These are phyloP conservation scores for Coreoperca whiteheadi DNA, from an alignment of 2,113 vertebrate genomes.

Conservation along the genomic window DNA sequence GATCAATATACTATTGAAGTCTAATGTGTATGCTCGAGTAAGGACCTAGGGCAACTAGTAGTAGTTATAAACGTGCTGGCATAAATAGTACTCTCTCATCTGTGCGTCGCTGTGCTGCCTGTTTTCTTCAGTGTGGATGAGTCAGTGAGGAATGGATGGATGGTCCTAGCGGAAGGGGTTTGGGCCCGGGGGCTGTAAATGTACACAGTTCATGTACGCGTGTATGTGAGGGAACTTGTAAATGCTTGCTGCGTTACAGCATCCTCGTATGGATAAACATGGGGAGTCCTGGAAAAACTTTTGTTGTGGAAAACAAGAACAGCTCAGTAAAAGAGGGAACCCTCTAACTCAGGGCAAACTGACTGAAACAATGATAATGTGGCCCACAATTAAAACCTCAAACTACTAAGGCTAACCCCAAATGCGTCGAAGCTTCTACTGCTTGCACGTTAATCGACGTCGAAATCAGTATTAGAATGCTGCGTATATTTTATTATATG, in stretches of 20 bases:
- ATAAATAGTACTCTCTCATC: conserved; percentile 13
- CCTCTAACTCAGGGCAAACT: neutral
- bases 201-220: conserved; percentile 27
- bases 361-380: conserved; percentile 6
- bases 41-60: neutral
- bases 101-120: neutral
- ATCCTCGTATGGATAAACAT: conserved; percentile 35
- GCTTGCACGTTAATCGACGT: too few species aligned
- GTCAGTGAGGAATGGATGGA: conserved; percentile 18
- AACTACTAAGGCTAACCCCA: neutral
- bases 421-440: too few species aligned
- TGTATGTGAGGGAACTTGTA: neutral
- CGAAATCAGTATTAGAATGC: too few species aligned
- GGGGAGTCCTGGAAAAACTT: neutral
- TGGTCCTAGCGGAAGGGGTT: neutral
- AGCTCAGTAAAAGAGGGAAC: conserved; percentile 20
- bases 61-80: neutral
- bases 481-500: too few species aligned
- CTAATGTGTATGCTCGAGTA: neutral
- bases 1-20: neutral
- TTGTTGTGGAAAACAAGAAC: conserved; percentile 13
- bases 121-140: conserved; percentile 35
- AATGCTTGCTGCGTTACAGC: conserved; percentile 7
- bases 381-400: conserved; percentile 2
- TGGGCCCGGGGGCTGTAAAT: neutral